Evolutionary conservation across 2,797 vertebrate species (phyloP), one percentile per base, ranked within the genome.

Genomic region (Neomorphus geoffroyi): DNA sequence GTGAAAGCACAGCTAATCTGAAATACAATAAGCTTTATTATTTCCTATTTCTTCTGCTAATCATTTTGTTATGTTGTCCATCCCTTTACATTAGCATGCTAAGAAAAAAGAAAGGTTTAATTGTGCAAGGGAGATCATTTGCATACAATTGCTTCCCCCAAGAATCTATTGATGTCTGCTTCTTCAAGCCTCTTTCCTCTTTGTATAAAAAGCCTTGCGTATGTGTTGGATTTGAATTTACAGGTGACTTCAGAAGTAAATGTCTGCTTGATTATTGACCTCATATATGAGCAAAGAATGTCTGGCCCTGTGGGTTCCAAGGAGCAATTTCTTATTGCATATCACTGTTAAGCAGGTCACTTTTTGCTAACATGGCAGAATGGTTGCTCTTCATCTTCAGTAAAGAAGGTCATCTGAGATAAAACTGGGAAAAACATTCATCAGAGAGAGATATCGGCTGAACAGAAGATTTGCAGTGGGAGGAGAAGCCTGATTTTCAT

Each of bases 1-100:
- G 57, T 91, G 88, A 89, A 92, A 56, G 61, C 57, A 26, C 16
- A 78, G 64, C 57, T 80, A 78, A 87, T 89, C 53, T 82, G 67
- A 82, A 84, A 60, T 46, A 83, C 45, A 93, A 45, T 85, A 80
- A 80, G 3, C 14, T 56, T 30, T 21, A 56, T 93, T 87, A 80
- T 94, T 92, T 85, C 61, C 64, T 33, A 35, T 82, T 95, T 74
- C 33, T 33, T 89, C 37, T 92, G 32, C 64, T 81, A 61, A 45
- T 64, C 22, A 13, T 74, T 88, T 67, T 67, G 45, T 57, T 61
- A 50, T 13, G 17, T 54, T 85, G 79, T 71, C 81, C 72, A 62
- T 83, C 37, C 24, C 87, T 91, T 82, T 24, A 27, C 23, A 18
- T 57, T 64, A 77, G 30, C 45, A 58, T 28, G 13, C 27, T 71